Conservation (phyloP, 2,113 vertebrate genomes). For the Micronisus gabar region DNA sequence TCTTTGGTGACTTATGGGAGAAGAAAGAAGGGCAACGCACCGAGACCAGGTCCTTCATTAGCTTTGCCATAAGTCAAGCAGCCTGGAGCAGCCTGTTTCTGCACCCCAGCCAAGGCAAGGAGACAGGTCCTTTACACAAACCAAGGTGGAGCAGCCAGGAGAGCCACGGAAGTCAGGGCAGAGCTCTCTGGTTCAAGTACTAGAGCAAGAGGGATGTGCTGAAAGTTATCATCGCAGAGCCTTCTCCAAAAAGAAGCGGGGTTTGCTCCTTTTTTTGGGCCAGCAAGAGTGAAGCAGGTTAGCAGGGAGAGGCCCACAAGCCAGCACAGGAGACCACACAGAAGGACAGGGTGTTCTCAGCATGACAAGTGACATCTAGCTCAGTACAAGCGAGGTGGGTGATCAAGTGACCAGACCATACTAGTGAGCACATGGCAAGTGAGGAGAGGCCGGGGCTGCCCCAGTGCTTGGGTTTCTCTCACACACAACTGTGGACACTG, state of each 20-base stretch:
- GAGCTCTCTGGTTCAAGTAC: neutral
- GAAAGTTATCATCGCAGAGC: neutral
- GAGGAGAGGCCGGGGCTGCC: neutral
- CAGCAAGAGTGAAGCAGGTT: neutral
- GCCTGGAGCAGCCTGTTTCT: neutral
- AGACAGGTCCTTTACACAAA: rapidly evolving
- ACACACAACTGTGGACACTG: rapidly evolving
- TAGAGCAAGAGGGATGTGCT: neutral
- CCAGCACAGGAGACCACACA: neutral
- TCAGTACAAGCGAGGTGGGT: neutral
- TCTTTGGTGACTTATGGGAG: conserved; percentile 69
- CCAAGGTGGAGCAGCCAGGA: neutral
- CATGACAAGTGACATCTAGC: neutral
- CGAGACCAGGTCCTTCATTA: neutral
- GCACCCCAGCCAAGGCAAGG: neutral
- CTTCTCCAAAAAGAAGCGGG: neutral
- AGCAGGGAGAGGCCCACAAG: neutral
- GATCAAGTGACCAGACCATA: rapidly evolving
- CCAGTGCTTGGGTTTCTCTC: neutral
- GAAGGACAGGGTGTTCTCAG: neutral
- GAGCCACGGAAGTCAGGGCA: rapidly evolving
- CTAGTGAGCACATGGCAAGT: rapidly evolving
- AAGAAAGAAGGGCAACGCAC: neutral
- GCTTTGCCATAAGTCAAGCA: neutral
- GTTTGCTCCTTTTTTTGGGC: neutral